These are phyloP conservation scores for roundworm (Caenorhabditis elegans) DNA, from an alignment of 1,140 invertebrate genomes.

Conservation along the genomic window WBcel235 BX284605.5:10231501-10232000, in stretches of 20 bases:
- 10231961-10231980: neutral
- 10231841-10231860: neutral
- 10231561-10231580: slow-evolving; percentile 16
- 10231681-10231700: too few species aligned
- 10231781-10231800: too few species aligned
- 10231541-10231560: neutral
- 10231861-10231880: neutral
- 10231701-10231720: too few species aligned
- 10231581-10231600: too few species aligned
- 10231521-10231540: neutral
- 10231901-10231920: neutral
- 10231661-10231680: too few species aligned
- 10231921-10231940: neutral
- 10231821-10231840: neutral
- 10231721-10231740: too few species aligned
- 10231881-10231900: neutral
- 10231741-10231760: too few species aligned
- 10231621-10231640: too few species aligned
- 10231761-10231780: too few species aligned
- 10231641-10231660: too few species aligned
- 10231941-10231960: neutral
- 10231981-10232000: neutral
- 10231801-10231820: neutral
- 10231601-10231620: too few species aligned
- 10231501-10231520: slow-evolving; percentile 37